A percentile compares a stretch with the other conserved stretches of the same genome.
Conservation (phyloP, 2,113 vertebrate genomes). For the Neopipo cinnamomea region DNA sequence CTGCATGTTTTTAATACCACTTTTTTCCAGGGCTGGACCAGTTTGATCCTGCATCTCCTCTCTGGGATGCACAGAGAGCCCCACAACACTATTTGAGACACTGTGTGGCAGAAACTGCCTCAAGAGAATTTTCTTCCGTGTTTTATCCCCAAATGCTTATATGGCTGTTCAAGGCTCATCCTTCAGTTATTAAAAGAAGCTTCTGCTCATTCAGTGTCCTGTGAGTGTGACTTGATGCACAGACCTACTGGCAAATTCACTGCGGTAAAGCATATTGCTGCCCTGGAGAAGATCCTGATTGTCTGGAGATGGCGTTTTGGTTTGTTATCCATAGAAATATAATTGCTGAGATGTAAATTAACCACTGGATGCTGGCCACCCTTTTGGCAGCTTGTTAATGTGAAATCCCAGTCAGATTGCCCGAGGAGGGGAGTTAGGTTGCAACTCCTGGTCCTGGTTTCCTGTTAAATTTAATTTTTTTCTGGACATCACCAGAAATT, state of each 20-base stretch:
- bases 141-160: neutral
- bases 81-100: neutral
- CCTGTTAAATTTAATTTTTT: neutral
- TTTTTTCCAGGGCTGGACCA: neutral
- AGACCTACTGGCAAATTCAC: neutral
- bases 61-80: neutral
- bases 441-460: neutral
- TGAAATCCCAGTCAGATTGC: neutral
- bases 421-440: neutral
- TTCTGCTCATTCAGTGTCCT: neutral
- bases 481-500: neutral
- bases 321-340: slow-evolving; percentile 1
- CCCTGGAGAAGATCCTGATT: neutral
- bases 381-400: neutral
- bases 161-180: neutral
- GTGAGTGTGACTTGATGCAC: neutral
- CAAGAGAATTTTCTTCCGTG: neutral
- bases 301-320: neutral
- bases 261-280: neutral
- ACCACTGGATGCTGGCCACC: neutral
- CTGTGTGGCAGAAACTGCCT: neutral
- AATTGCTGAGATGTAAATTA: neutral
- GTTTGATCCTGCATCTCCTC: neutral
- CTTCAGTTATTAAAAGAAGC: neutral
- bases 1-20: neutral